Conservation (phyloP, 2,888 invertebrate species). For the Eilema caniola region DNA sequence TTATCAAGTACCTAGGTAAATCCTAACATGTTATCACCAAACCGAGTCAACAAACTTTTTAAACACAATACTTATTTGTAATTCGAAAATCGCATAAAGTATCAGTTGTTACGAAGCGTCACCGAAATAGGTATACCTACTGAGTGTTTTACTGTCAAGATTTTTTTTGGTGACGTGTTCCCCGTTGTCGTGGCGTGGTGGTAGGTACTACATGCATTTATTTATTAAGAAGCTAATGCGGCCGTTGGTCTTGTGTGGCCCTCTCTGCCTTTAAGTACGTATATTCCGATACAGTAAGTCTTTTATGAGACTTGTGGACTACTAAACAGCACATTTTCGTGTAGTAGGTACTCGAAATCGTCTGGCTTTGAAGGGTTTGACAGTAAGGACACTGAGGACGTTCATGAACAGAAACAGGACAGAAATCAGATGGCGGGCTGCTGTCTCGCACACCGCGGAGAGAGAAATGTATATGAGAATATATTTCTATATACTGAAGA, state of each 20-base stretch:
- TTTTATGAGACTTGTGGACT: neutral
- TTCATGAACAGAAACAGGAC: neutral
- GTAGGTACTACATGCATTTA: too few relatives aligned
- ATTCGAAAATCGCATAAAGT: neutral
- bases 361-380: neutral
- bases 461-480: neutral
- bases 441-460: neutral
- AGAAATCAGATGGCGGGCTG: neutral
- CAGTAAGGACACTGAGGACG: neutral
- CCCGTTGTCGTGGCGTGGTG: too few relatives aligned
- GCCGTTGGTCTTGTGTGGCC: too few relatives aligned
- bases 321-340: neutral
- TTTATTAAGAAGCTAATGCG: too few relatives aligned
- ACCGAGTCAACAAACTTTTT: neutral
- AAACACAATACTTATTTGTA: neutral
- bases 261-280: too few relatives aligned
- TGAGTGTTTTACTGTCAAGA: neutral
- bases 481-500: neutral
- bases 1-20: neutral
- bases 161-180: too few relatives aligned
- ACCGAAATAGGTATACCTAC: neutral
- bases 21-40: neutral
- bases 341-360: neutral
- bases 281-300: too few relatives aligned
- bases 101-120: neutral